phyloP scores from a whole-genome alignment of 2,888 invertebrate species.

The Drosophila fulvimacula region DNA sequence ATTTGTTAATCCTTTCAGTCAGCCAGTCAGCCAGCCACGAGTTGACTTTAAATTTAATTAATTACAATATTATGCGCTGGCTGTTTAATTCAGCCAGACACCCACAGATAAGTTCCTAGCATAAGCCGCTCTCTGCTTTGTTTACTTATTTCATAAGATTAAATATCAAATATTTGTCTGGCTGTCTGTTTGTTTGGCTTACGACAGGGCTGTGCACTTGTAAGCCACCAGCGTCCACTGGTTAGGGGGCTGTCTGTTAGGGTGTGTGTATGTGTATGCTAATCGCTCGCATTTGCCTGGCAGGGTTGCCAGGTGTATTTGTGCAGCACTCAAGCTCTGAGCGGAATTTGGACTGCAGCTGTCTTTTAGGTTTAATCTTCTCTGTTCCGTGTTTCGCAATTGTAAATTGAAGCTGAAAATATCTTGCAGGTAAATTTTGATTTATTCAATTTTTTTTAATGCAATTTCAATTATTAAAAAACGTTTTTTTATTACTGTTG shows the following conservation, averaged over 20 bases:
- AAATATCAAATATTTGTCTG: slow-evolving; percentile 76
- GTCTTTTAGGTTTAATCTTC: slow-evolving; percentile 4
- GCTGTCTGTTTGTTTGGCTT: slow-evolving; percentile 50
- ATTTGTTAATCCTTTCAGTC: slow-evolving; percentile 66
- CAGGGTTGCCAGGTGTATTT: slow-evolving; percentile 57
- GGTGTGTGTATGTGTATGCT: slow-evolving; percentile 8
- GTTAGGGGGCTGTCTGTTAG: neutral
- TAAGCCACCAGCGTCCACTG: slow-evolving; percentile 51
- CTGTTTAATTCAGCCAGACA: slow-evolving; percentile 45
- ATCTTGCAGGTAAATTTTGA: neutral
- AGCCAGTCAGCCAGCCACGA: slow-evolving; percentile 19
- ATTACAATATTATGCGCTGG: slow-evolving; percentile 73
- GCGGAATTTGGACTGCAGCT: neutral
- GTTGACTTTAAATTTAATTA: slow-evolving; percentile 77
- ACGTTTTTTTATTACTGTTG: neutral
- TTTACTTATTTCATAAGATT: slow-evolving; percentile 69
- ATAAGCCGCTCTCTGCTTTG: slow-evolving; percentile 40
- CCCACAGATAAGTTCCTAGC: neutral
- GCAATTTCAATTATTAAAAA: neutral
- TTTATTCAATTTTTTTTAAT: neutral
- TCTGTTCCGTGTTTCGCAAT: neutral
- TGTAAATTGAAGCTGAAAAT: neutral
- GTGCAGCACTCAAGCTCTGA: slow-evolving; percentile 32
- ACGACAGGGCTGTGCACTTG: slow-evolving; percentile 62
- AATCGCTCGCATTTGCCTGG: slow-evolving; percentile 26